Evolutionary conservation across 1,140 invertebrate species (phyloP).

Genomic region (Steinernema khuongi): DNA sequence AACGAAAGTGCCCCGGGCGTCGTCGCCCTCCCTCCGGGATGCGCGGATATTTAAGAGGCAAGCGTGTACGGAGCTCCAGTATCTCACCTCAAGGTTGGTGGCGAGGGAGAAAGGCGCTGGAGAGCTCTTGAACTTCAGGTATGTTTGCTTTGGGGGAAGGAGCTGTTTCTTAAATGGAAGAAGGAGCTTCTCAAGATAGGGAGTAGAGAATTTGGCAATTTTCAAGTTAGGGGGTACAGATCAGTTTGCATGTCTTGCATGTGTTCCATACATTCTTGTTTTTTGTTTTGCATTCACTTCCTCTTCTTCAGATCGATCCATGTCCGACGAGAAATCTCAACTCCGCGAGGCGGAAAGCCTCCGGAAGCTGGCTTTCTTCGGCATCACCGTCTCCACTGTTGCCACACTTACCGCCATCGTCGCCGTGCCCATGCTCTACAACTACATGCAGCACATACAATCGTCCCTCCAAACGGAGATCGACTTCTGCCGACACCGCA

Average conservation of each 20-base stretch:
- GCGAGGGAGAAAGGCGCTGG: background rate
- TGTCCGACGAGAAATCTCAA: constrained; percentile 5
- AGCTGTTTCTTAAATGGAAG: background rate
- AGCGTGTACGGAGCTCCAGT: background rate
- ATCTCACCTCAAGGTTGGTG: background rate
- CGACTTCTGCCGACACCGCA: constrained; percentile 37
- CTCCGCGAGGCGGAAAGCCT: constrained; percentile 31
- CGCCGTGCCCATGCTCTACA: constrained; percentile 43
- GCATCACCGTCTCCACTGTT: constrained; percentile 37
- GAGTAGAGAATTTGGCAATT: background rate
- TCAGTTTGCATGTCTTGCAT: background rate
- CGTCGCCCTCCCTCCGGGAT: background rate
- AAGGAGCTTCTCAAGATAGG: background rate
- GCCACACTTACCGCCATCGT: constrained; percentile 38
- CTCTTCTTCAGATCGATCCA: background rate
- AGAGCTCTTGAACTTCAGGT: constrained; percentile 13
- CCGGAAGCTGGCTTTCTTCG: constrained; percentile 40
- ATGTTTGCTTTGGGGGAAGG: background rate
- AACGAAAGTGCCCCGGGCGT: constrained; percentile 8
- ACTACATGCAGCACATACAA: constrained; percentile 44
- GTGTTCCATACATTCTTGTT: background rate
- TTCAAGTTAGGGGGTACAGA: background rate
- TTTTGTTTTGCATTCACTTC: too few species aligned
- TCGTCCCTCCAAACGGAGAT: constrained; percentile 37
- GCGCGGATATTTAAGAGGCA: constrained; percentile 8